Evolutionary conservation across 2,797 vertebrate genomes (phyloP).

Genomic region (Margarornis squamiger): DNA sequence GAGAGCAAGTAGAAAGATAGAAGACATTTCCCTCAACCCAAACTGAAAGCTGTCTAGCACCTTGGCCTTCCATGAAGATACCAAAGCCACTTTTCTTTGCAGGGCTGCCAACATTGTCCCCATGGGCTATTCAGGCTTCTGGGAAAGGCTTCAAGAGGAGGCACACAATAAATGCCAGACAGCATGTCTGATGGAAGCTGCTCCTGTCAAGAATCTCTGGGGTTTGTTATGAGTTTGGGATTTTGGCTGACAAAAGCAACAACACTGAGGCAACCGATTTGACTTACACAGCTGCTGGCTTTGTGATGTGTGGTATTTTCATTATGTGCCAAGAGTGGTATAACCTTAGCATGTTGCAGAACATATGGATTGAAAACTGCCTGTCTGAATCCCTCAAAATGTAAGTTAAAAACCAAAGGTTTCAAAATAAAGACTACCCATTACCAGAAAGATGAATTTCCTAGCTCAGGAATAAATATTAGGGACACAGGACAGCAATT

Average conservation of each 20-base stretch:
- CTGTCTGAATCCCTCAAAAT: neutral
- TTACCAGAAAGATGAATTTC: neutral
- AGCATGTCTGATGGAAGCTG: neutral
- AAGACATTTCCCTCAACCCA: neutral
- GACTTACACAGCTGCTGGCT: neutral
- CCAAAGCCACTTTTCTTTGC: neutral
- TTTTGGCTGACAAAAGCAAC: neutral
- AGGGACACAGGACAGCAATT: neutral
- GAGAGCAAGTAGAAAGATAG: neutral
- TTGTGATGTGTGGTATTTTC: neutral
- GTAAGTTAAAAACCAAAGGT: neutral
- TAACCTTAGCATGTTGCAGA: neutral
- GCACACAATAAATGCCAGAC: neutral
- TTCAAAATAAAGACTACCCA: neutral
- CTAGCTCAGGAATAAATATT: neutral
- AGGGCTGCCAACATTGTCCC: neutral
- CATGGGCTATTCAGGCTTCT: neutral
- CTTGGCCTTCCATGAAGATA: accelerated
- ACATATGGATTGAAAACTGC: neutral
- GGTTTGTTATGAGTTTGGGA: neutral
- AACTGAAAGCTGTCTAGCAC: neutral
- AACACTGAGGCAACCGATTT: neutral
- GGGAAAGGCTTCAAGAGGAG: neutral
- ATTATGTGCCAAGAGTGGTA: neutral
- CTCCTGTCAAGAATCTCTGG: neutral